Conservation (phyloP, 53 echinoderm and acorn worm species). For the Luidia sarsii region DNA sequence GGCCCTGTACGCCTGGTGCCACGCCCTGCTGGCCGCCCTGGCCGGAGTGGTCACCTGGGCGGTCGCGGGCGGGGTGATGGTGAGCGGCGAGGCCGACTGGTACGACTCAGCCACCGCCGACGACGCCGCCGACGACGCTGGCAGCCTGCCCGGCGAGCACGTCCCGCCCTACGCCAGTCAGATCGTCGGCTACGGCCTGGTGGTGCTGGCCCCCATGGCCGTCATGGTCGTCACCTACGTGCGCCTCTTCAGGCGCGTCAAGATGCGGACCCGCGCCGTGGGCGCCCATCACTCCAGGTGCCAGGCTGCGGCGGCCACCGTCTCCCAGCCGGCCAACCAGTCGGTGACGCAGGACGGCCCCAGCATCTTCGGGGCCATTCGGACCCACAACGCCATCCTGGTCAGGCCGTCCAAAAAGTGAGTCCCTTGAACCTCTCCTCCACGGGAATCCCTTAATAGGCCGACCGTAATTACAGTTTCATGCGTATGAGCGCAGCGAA, state of each 20-base stretch:
- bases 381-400: slow-evolving; percentile 42
- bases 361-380: slow-evolving; percentile 48
- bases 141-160: background rate
- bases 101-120: background rate
- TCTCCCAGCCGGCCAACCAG: slow-evolving; percentile 28
- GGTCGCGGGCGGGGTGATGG: too few species aligned
- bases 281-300: slow-evolving; percentile 34
- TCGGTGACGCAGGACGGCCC: slow-evolving; percentile 49
- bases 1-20: slow-evolving; percentile 27
- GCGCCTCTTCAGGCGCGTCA: slow-evolving; percentile 50
- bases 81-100: slow-evolving; percentile 7
- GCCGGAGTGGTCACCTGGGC: slow-evolving; percentile 20
- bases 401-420: slow-evolving; percentile 47
- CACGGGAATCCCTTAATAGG: too few species aligned
- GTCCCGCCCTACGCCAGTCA: slow-evolving; percentile 8
- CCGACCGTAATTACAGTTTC: too few species aligned
- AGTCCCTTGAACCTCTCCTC: too few species aligned
- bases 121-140: background rate
- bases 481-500: too few species aligned
- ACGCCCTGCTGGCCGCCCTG: slow-evolving; percentile 1
- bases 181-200: slow-evolving; percentile 17
- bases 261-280: slow-evolving; percentile 36
- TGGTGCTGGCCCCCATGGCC: slow-evolving; percentile 31
- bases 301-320: background rate
- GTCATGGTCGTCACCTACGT: slow-evolving; percentile 50